phyloP scores from a whole-genome alignment of 2,888 invertebrate species.

The Tryphoninae sp. region DNA sequence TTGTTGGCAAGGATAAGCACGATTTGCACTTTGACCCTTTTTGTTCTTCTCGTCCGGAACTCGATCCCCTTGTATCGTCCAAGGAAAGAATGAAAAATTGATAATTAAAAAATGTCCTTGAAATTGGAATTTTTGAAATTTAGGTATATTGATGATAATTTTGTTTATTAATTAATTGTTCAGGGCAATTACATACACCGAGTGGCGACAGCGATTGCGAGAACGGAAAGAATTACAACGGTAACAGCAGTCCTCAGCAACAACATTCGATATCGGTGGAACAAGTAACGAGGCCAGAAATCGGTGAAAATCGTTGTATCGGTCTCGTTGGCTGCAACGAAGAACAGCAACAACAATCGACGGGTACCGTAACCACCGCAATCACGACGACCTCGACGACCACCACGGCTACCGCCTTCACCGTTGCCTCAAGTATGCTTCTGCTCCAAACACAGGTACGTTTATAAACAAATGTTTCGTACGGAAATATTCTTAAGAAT shows the following conservation, averaged over 20 bases:
- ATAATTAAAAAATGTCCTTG: background rate
- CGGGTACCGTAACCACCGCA: conserved; percentile 73
- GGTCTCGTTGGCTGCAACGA: conserved; percentile 49
- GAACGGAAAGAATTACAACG: conserved; percentile 63
- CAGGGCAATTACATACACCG: conserved; percentile 78
- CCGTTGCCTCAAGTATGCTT: conserved; percentile 93
- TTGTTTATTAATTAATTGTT: conserved; percentile 12
- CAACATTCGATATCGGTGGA: conserved; percentile 67
- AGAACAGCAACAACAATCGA: conserved; percentile 41
- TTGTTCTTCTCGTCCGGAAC: too few species aligned
- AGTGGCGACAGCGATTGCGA: conserved; percentile 76
- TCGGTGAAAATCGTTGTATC: conserved; percentile 61
- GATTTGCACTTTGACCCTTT: too few species aligned
- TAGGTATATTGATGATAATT: background rate
- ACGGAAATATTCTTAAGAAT: background rate
- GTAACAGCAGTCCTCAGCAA: conserved; percentile 76
- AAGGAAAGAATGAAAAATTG: background rate
- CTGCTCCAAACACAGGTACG: conserved; percentile 95
- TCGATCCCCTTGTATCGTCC: too few species aligned
- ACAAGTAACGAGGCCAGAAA: conserved; percentile 63
- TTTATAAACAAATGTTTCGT: conserved; percentile 73
- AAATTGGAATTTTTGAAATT: too few species aligned
- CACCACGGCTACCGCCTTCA: conserved; percentile 84
- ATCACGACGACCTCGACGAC: conserved; percentile 82
- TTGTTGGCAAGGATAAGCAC: too few species aligned